Conservation (phyloP, 1,140 invertebrate species). For the Pseudoatta argentina region DNA sequence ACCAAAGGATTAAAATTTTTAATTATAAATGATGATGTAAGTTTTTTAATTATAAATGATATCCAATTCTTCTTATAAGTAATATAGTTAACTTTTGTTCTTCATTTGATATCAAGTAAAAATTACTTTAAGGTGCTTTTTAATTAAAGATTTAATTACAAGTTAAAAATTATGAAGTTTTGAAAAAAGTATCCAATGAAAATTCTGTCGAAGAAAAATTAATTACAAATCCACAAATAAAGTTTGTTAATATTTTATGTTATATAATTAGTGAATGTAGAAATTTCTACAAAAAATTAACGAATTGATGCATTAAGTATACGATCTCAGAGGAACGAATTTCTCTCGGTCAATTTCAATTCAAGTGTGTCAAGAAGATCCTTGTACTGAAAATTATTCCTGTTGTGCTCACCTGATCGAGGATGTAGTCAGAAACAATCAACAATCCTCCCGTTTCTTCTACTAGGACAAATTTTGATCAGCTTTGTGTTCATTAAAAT, state of each 20-base stretch:
- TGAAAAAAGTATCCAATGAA: neutral
- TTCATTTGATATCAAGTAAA: neutral
- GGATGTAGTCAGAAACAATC: neutral
- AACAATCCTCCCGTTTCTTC: neutral
- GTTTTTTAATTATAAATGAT: neutral
- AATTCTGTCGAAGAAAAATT: neutral
- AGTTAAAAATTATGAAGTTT: neutral
- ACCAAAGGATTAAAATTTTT: too few relatives aligned
- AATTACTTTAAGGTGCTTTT: slow-evolving; percentile 6
- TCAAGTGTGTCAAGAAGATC: neutral
- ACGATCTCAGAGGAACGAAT: neutral
- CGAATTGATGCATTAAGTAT: neutral
- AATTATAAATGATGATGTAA: neutral
- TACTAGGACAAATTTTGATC: neutral
- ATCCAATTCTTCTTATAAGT: neutral
- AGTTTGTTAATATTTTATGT: neutral
- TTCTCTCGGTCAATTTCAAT: neutral
- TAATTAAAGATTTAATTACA: neutral
- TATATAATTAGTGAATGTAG: neutral
- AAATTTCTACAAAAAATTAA: neutral
- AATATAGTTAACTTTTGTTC: neutral
- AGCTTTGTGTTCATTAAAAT: neutral
- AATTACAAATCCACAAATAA: neutral
- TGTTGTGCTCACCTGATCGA: neutral
- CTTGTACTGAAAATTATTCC: neutral